Percentiles rank a stretch among this genome's conserved stretches.
phyloP scores from a whole-genome alignment of 1,140 invertebrate species.

The Elymnias hypermnestra region DNA sequence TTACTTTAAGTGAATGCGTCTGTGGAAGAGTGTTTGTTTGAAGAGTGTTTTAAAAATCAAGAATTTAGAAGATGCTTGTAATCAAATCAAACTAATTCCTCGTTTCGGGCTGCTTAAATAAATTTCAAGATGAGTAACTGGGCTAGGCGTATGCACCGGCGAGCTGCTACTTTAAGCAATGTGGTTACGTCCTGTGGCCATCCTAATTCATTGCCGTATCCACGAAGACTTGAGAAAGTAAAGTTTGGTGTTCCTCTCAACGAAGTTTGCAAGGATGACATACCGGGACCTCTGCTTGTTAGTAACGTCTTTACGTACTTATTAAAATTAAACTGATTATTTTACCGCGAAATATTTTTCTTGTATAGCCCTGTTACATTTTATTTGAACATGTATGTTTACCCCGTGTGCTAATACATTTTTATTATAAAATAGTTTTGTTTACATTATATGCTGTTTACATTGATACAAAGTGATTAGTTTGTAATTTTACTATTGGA shows the following conservation, averaged over 20 bases:
- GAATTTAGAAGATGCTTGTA: constrained; percentile 12
- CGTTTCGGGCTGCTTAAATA: constrained; percentile 7
- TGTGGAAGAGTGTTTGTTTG: background rate
- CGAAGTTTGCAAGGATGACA: constrained; percentile 95
- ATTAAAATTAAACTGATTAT: no score
- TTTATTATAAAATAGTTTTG: no score
- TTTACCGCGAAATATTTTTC: no score
- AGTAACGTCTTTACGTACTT: constrained; percentile 50
- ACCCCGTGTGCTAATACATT: no score
- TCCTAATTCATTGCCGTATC: constrained; percentile 83
- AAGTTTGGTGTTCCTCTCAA: constrained; percentile 93
- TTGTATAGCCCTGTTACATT: no score
- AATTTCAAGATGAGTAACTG: constrained; percentile 86
- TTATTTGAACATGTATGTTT: no score
- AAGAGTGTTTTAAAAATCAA: constrained; percentile 8
- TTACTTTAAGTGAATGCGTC: constrained; percentile 4
- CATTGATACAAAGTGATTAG: no score
- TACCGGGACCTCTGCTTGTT: constrained; percentile 92
- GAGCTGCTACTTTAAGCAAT: constrained; percentile 91
- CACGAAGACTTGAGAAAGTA: constrained; percentile 91
- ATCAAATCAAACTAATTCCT: constrained; percentile 8
- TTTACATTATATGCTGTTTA: no score
- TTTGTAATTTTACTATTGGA: no score
- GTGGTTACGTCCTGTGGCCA: constrained; percentile 92
- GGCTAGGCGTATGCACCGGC: constrained; percentile 91